A percentile compares a stretch with the other conserved stretches of the same genome.
Conservation (phyloP, 1,140 invertebrate genomes). For the Whitmania pigra region DNA sequence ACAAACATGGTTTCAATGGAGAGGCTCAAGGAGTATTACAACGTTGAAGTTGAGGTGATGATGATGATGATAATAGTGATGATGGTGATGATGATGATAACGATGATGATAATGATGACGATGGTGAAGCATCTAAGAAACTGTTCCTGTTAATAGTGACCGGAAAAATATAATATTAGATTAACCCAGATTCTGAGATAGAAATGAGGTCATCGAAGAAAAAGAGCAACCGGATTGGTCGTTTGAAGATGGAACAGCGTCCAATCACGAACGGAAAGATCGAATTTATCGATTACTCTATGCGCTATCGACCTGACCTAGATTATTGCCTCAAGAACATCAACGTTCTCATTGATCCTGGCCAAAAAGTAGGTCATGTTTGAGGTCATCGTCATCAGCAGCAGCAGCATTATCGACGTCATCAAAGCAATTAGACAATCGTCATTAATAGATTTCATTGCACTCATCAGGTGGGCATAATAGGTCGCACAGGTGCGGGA, state of each 20-base stretch:
- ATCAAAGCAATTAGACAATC: conserved; percentile 9
- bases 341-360: background rate
- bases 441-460: background rate
- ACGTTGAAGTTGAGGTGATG: conserved; percentile 25
- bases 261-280: background rate
- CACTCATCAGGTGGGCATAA: conserved; percentile 54
- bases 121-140: background rate
- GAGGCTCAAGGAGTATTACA: conserved; percentile 30
- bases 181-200: conserved; percentile 36
- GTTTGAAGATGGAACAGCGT: no score
- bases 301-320: conserved; percentile 2
- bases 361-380: background rate
- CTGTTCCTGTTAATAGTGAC: no score
- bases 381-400: background rate
- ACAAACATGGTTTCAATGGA: conserved; percentile 29
- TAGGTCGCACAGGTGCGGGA: conserved; percentile 71
- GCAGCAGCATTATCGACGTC: background rate
- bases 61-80: no score
- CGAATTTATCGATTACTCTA: conserved; percentile 6
- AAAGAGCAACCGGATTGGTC: no score
- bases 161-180: conserved; percentile 20
- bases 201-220: conserved; percentile 50
- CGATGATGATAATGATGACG: background rate
- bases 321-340: background rate
- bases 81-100: background rate